phyloP scores from a whole-genome alignment of 2,797 vertebrate genomes.

The Hydrophis major region DNA sequence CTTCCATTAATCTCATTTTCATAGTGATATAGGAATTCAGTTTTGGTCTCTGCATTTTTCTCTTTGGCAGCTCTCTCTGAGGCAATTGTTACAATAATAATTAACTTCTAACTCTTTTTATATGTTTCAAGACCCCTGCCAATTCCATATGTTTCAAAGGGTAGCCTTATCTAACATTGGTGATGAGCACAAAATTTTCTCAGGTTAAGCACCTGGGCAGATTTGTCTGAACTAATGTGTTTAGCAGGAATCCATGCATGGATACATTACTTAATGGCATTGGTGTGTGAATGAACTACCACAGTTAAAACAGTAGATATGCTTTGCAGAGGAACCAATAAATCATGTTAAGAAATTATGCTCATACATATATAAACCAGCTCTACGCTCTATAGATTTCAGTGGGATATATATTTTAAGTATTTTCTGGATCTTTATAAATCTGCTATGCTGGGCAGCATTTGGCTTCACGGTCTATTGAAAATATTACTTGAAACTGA shows the following conservation, averaged over 20 bases:
- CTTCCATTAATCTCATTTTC: constrained; percentile 29
- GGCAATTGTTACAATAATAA: constrained; percentile 32
- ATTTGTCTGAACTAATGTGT: background rate
- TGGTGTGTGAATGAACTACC: background rate
- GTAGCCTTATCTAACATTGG: background rate
- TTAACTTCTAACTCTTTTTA: constrained; percentile 21
- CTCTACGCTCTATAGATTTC: background rate
- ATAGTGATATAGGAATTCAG: constrained; percentile 56
- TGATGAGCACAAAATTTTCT: background rate
- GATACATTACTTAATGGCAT: background rate
- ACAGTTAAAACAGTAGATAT: background rate
- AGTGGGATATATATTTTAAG: background rate
- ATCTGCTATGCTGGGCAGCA: background rate
- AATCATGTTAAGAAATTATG: background rate
- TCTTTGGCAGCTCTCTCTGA: constrained; percentile 12
- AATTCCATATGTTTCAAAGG: background rate
- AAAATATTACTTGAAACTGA: background rate
- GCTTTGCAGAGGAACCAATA: background rate
- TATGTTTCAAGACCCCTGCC: background rate
- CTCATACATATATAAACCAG: background rate
- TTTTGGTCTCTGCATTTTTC: constrained; percentile 21
- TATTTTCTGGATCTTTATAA: background rate
- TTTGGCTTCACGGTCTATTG: constrained; percentile 7
- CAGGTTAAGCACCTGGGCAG: background rate
- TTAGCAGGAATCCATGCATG: background rate